Evolutionary conservation across 1,140 invertebrate genomes (phyloP).

Genomic region (Elymnias hypermnestra): DNA sequence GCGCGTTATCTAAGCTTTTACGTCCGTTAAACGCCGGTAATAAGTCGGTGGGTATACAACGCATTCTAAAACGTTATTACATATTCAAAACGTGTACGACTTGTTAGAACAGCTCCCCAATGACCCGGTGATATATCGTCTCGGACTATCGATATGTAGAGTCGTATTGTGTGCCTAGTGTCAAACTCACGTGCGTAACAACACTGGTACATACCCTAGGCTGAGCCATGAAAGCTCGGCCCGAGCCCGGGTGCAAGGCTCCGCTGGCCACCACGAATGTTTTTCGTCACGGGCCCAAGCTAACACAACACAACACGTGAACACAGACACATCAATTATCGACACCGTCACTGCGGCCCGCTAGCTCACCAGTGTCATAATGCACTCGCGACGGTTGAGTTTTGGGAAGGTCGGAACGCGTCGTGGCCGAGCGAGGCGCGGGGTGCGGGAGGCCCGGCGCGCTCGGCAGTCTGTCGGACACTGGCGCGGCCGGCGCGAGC

Average conservation of each 20-base stretch:
- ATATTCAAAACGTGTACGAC: slow-evolving; percentile 45
- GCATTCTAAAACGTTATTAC: slow-evolving; percentile 41
- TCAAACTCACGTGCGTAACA: slow-evolving; percentile 19
- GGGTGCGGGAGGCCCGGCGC: slow-evolving; percentile 69
- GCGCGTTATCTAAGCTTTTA: slow-evolving; percentile 40
- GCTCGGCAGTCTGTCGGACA: slow-evolving; percentile 74
- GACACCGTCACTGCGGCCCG: slow-evolving; percentile 70
- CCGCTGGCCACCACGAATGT: slow-evolving; percentile 74
- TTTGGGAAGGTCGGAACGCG: slow-evolving; percentile 43
- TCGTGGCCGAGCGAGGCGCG: slow-evolving; percentile 65
- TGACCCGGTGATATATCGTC: slow-evolving; percentile 33
- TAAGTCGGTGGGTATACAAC: slow-evolving; percentile 31
- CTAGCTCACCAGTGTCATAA: slow-evolving; percentile 74
- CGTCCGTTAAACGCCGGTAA: slow-evolving; percentile 36
- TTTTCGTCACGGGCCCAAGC: slow-evolving; percentile 61
- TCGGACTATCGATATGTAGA: no score
- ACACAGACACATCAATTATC: slow-evolving; percentile 64
- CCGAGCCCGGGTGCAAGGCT: slow-evolving; percentile 74
- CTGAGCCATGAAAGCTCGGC: slow-evolving; percentile 76
- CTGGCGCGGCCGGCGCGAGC: slow-evolving; percentile 53
- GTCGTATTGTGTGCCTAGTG: slow-evolving; percentile 1
- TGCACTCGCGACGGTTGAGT: slow-evolving; percentile 65
- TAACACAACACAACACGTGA: slow-evolving; percentile 69
- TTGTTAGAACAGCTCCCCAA: slow-evolving; percentile 52
- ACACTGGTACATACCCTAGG: slow-evolving; percentile 75